These are phyloP conservation scores for Gari tellinella DNA, from an alignment of 2,888 invertebrate genomes.

Conservation along the genomic window DNA sequence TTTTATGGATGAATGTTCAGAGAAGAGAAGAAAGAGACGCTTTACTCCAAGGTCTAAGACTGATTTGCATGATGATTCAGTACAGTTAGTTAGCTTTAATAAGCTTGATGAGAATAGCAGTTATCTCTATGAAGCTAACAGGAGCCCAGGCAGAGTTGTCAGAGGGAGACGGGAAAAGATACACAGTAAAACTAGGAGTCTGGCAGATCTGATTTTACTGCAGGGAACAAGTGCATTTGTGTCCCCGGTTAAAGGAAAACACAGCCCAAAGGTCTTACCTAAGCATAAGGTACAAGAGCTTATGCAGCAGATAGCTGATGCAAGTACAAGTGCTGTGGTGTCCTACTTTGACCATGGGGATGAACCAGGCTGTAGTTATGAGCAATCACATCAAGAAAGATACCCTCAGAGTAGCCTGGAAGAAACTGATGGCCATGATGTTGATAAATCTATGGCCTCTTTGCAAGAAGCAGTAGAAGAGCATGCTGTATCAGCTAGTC, in stretches of 20 bases:
- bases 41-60: constrained; percentile 4
- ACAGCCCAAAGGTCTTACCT: not conserved
- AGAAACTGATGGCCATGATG: not conserved
- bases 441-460: not conserved
- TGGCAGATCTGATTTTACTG: constrained; percentile 1
- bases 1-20: constrained; percentile 35
- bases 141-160: not conserved
- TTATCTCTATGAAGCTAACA: not conserved
- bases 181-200: not conserved
- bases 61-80: constrained; percentile 12
- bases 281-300: constrained; percentile 1
- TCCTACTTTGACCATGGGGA: constrained; percentile 13
- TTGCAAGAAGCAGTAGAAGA: constrained; percentile 8
- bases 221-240: constrained; percentile 7
- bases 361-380: constrained; percentile 5
- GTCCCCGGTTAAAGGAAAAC: not conserved
- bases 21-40: constrained; percentile 47
- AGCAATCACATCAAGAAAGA: not conserved
- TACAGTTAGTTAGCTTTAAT: constrained; percentile 27
- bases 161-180: not conserved
- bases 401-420: not conserved
- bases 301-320: not conserved
- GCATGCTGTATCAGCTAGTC: not conserved
- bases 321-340: constrained; percentile 9
- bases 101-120: constrained; percentile 17